These are phyloP conservation scores for Metridium senile DNA, from an alignment of 92 coral and sea anemone species.

Conservation along the genomic window DNA sequence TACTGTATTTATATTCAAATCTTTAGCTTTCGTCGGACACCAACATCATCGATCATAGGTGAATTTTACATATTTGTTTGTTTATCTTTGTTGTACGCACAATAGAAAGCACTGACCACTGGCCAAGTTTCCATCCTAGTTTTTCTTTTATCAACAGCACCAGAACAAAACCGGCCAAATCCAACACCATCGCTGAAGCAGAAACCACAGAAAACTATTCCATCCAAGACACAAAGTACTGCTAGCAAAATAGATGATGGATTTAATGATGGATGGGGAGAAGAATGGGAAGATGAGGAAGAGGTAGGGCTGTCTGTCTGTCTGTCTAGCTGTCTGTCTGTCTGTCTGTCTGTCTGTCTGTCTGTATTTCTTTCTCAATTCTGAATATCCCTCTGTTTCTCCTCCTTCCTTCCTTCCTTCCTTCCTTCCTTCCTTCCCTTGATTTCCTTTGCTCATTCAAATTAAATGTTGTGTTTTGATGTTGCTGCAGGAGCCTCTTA, in stretches of 20 bases:
- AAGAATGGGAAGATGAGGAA: slow-evolving; percentile 26
- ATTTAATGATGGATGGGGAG: slow-evolving; percentile 35
- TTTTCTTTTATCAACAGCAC: neutral
- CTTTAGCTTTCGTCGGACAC: no score
- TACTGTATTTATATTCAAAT: no score
- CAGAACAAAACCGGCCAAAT: slow-evolving; percentile 15
- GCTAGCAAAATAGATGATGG: neutral
- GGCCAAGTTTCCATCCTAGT: no score
- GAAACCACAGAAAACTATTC: neutral
- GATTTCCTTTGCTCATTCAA: neutral
- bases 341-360: slow-evolving; percentile 3
- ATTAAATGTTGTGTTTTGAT: neutral
- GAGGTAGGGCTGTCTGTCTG: slow-evolving; percentile 19
- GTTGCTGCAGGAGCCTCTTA: slow-evolving; percentile 29
- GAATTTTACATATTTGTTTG: no score
- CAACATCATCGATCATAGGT: neutral
- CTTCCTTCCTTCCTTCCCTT: neutral
- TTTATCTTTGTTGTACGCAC: no score
- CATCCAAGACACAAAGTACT: neutral
- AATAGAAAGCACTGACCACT: no score
- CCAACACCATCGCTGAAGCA: slow-evolving; percentile 16
- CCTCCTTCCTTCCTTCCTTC: neutral
- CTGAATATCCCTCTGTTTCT: neutral
- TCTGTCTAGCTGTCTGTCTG: slow-evolving; percentile 1
- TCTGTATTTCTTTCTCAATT: neutral